Base-by-base conservation (phyloP, 2,113 vertebrate species). In the Microcebus murinus region DNA sequence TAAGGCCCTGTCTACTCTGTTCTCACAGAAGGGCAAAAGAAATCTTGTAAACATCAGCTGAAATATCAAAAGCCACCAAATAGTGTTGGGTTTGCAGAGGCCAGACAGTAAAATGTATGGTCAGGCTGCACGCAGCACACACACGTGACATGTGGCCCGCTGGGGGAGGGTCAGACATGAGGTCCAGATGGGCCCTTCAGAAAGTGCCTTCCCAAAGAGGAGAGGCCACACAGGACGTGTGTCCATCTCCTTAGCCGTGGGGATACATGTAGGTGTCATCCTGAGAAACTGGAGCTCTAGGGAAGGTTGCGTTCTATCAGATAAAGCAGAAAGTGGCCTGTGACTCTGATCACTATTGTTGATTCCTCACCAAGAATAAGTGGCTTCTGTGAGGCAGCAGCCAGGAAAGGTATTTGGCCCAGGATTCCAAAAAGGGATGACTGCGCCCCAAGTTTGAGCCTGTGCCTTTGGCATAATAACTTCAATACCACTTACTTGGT, bases 91-190 rank as follows among this genome's bases (percentile, higher is more conserved):
- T 45, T 89, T 70, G 42, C n/a, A 52, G 29, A 86, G 71, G 21
- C 36, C 55, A 86, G 15, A 74, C 14, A 92, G 86, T 36, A 84
- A 76, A 57, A 39, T 2, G 2, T 74, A 20, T 67, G 11, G 17
- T 74, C 42, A 74, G 45, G 55, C 34, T 52, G 13, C 61, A 42
- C 0, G 8, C 2, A 31, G 74, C 87, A 86, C 83, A 31, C 23
- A 21, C 0, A 2, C 17, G 9, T 36, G 87, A 55, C 20, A 1
- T 5, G 68, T 14, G 11, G 59, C 31, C 57, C 4, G 0, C 0
- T 6, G 25, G 25, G 25, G 9, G 25, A 4, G 25, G 27, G 52
- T 68, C 65, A 92, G 81, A 84, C 25, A 70, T 81, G 52, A 95
- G 65, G 48, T 63, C 31, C 21, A 42, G 29, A 29, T 0, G 1